Base-by-base conservation (phyloP, 2,113 vertebrate genomes). In the Carollia perspicillata region DNA sequence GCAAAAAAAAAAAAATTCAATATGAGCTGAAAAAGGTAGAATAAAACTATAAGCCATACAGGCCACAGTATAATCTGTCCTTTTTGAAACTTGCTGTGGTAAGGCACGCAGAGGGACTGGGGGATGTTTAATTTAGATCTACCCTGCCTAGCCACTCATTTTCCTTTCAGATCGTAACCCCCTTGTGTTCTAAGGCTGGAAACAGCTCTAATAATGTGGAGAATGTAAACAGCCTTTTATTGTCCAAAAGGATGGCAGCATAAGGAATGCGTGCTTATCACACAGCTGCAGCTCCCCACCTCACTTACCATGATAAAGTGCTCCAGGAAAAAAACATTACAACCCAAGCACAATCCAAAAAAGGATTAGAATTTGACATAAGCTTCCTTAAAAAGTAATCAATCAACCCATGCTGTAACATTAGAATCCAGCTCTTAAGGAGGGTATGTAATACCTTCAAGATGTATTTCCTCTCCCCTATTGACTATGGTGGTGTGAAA, bases 341-440 rank as follows among this genome's bases (percentile, higher is more conserved):
- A 99, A 98, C 98, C 98, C 98, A 98, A 99, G 98, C 98, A 99
- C 99, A 99, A 99, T 98, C 98, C 99, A 98, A 99, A 99, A 99
- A 98, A 95, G 98, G 99, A 99, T 99, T 99, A 99, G 98, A 98
- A 99, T 99, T 99, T 99, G 99, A 99, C 99, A 99, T 99, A 99
- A 99, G 99, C 99, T 99, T 99, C 98, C 99, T 99, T 98, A 99
- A 99, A 99, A 99, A 99, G 98, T 98, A 99, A 99, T 99, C 99
- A 99, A 99, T 99, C 99, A 99, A 99, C 97, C 98, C 98, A 97
- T 98, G 99, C 98, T 98, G 98, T 98, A 99, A 99, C 99, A 99
- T 99, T 99, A 99, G 98, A 98, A 98, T 98, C 98, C 97, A 94
- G 98, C 98, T 99, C 99, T 99, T 99, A 99, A 99, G 98, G 98